Conservation (phyloP, 2,113 vertebrate species). For the Lepisosteus osseus region DNA sequence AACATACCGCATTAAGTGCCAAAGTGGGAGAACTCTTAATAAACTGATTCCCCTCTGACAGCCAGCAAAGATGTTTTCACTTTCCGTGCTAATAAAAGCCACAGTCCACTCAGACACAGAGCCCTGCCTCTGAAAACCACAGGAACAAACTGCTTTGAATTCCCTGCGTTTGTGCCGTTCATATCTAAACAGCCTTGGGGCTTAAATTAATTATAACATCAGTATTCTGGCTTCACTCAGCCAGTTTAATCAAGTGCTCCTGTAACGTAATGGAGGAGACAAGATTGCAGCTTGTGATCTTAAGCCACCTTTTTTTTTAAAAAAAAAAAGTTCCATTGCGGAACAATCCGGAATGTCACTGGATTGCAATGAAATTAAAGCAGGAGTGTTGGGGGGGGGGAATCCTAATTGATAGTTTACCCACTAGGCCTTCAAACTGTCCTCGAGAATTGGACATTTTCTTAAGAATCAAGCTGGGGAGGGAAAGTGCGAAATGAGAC, state of each 20-base stretch:
- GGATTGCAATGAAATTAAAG: background rate
- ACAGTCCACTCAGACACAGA: slow-evolving; percentile 2
- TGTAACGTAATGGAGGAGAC: slow-evolving; percentile 21
- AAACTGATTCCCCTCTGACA: background rate
- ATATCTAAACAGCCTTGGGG: slow-evolving; percentile 29
- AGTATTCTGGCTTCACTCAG: slow-evolving; percentile 33
- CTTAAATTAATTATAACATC: slow-evolving; percentile 41
- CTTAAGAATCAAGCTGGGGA: slow-evolving; percentile 5
- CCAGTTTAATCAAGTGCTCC: slow-evolving; percentile 33
- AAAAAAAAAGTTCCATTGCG: slow-evolving; percentile 10
- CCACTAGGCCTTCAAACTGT: slow-evolving; percentile 12
- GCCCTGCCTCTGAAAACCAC: background rate
- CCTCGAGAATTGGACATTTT: background rate
- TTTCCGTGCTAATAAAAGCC: slow-evolving; percentile 43
- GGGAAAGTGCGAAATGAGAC: background rate
- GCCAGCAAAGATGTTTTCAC: background rate
- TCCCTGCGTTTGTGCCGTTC: slow-evolving; percentile 33
- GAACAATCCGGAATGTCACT: background rate
- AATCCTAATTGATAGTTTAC: slow-evolving; percentile 39
- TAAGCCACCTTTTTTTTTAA: slow-evolving; percentile 15
- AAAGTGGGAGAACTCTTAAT: too few species aligned
- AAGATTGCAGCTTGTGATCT: slow-evolving; percentile 20
- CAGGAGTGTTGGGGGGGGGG: too few species aligned
- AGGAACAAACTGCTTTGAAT: background rate
- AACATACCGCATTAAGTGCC: too few species aligned